phyloP scores from a whole-genome alignment of 1,140 invertebrate species.

The Liolophura sinensis region DNA sequence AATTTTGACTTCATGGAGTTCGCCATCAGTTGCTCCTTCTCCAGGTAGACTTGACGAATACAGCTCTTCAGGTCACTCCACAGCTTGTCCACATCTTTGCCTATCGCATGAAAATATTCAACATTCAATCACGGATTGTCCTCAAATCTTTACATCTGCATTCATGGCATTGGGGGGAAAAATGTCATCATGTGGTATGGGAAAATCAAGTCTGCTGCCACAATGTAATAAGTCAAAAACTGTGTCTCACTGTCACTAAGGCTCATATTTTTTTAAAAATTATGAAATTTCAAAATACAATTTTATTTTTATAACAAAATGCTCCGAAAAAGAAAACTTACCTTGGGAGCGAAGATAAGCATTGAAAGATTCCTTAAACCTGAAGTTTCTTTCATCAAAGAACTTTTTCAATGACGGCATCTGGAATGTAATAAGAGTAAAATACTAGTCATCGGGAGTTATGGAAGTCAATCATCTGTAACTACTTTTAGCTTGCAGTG shows the following conservation, averaged over 20 bases:
- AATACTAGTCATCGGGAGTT: too few relatives aligned
- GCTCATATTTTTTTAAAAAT: too few relatives aligned
- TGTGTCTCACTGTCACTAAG: too few relatives aligned
- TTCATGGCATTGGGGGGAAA: too few relatives aligned
- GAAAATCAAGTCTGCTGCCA: too few relatives aligned
- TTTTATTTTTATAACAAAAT: too few relatives aligned
- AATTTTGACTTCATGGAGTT: conserved; percentile 26
- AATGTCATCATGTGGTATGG: too few relatives aligned
- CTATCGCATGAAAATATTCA: conserved; percentile 39
- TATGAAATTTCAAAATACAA: too few relatives aligned
- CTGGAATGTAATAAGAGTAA: conserved; percentile 29
- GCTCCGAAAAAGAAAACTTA: conserved; percentile 23
- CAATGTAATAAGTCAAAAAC: too few relatives aligned
- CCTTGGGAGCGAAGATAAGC: conserved; percentile 71
- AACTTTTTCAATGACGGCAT: conserved; percentile 79
- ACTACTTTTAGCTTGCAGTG: too few relatives aligned
- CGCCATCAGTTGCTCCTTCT: conserved; percentile 72
- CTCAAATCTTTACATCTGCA: too few relatives aligned
- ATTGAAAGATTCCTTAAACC: conserved; percentile 87
- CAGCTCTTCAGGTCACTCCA: conserved; percentile 83
- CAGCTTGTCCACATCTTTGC: conserved; percentile 73
- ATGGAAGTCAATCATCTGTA: too few relatives aligned
- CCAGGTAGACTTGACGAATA: conserved; percentile 73
- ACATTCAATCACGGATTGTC: background rate
- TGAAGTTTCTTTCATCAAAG: conserved; percentile 76